phyloP scores from a whole-genome alignment of 2,113 vertebrate species.

The Hoplias malabaricus region DNA sequence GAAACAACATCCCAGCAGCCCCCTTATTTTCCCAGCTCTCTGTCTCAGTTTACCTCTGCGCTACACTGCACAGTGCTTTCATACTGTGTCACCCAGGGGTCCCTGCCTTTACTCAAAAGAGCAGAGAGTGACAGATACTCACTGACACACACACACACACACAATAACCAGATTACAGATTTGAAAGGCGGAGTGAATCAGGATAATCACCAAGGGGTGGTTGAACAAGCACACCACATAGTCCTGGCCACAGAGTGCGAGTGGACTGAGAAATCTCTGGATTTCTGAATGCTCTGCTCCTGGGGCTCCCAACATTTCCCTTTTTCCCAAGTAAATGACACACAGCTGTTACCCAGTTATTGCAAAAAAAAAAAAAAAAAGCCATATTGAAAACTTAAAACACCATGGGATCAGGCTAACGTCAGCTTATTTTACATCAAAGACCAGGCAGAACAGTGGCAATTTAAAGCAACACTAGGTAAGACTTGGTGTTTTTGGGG shows the following conservation, averaged over 20 bases:
- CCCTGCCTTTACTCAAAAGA: slow-evolving; percentile 17
- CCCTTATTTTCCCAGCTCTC: background rate
- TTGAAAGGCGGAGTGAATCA: background rate
- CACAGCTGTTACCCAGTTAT: no score
- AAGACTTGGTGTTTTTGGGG: no score
- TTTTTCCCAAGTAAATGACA: no score
- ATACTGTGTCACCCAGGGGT: slow-evolving; percentile 1
- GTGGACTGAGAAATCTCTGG: slow-evolving; percentile 8
- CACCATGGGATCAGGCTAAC: no score
- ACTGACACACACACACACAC: background rate
- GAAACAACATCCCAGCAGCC: slow-evolving; percentile 32
- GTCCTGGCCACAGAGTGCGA: slow-evolving; percentile 1
- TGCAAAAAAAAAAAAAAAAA: no score
- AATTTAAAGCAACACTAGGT: no score
- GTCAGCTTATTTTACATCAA: no score
- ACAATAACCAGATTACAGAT: slow-evolving; percentile 21
- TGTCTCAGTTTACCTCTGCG: background rate
- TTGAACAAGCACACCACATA: background rate
- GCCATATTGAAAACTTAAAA: no score
- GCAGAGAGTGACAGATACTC: background rate
- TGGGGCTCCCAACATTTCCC: no score
- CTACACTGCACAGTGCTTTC: background rate
- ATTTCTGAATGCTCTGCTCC: slow-evolving; percentile 2
- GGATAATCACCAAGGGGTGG: slow-evolving; percentile 2
- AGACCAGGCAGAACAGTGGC: no score